A percentile compares a stretch with the other conserved stretches of the same genome.
phyloP scores from a whole-genome alignment of 2,113 vertebrate genomes.

The Pipra filicauda region DNA sequence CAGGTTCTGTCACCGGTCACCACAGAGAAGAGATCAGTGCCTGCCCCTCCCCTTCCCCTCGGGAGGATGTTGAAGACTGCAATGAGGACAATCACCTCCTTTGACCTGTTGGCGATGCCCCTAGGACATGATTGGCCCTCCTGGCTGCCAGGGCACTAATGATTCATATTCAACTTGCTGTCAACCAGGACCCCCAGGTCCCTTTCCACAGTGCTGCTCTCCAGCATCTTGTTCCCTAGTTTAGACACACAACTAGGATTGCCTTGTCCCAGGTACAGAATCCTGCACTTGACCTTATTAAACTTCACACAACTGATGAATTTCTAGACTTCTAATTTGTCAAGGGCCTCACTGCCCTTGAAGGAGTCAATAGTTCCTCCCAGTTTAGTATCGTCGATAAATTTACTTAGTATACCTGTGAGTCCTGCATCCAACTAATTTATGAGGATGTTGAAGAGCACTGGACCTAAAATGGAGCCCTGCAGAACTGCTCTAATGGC shows the following conservation, averaged over 20 bases:
- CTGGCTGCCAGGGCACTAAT: neutral
- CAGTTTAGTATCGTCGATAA: neutral
- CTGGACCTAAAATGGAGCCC: neutral
- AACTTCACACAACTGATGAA: neutral
- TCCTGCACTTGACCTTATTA: neutral
- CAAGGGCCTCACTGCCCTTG: neutral
- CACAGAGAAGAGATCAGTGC: neutral
- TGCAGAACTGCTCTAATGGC: neutral
- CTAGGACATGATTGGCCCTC: rapidly evolving
- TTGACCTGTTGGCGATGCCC: rapidly evolving
- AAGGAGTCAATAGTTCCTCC: neutral
- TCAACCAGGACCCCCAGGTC: rapidly evolving
- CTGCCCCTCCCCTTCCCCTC: rapidly evolving
- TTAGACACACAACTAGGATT: neutral
- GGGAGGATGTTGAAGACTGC: neutral
- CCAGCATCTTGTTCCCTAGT: neutral
- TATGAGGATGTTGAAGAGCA: no score
- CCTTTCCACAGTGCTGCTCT: neutral
- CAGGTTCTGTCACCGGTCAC: neutral
- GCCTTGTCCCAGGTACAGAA: no score
- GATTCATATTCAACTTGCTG: rapidly evolving
- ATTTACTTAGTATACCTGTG: neutral
- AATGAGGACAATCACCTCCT: neutral
- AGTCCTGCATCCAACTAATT: neutral
- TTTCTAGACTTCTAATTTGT: neutral